Percentiles rank a stretch among this genome's conserved stretches.
Conservation (phyloP, 1,140 invertebrate genomes). For the Neodiprion virginianus region DNA sequence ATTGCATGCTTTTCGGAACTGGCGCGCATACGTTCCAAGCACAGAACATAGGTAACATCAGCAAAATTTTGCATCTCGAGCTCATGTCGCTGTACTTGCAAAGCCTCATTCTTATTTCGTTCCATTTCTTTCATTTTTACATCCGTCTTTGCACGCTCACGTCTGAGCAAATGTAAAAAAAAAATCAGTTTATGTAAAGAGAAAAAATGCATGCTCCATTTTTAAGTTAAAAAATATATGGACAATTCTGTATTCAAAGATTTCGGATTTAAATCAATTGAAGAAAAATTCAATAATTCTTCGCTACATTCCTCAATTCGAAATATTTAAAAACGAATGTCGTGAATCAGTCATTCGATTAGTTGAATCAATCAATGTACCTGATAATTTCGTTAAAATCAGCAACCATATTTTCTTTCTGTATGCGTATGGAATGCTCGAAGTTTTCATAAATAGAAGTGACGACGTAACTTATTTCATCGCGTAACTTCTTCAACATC, state of each 20-base stretch:
- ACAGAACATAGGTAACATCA: slow-evolving; percentile 53
- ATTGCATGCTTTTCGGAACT: slow-evolving; percentile 42
- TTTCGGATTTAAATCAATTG: no score
- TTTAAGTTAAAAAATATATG: no score
- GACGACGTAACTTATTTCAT: slow-evolving; percentile 40
- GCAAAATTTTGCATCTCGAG: slow-evolving; percentile 54
- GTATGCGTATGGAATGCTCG: slow-evolving; percentile 33
- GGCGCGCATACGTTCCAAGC: slow-evolving; percentile 52
- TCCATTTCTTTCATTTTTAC: slow-evolving; percentile 29
- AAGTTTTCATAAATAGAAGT: slow-evolving; percentile 43
- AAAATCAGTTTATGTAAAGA: no score
- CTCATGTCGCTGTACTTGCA: slow-evolving; percentile 42
- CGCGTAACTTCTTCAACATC: slow-evolving; percentile 45
- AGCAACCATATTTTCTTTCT: slow-evolving; percentile 45
- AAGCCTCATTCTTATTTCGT: slow-evolving; percentile 34
- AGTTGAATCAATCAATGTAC: slow-evolving; percentile 25
- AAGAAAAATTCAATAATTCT: no score
- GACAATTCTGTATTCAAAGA: no score
- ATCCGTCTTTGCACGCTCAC: slow-evolving; percentile 26
- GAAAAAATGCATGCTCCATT: no score
- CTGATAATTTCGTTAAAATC: slow-evolving; percentile 52
- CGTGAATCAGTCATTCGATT: background rate
- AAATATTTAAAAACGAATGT: slow-evolving; percentile 16
- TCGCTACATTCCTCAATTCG: slow-evolving; percentile 16
- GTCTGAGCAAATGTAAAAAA: slow-evolving; percentile 24